These are phyloP conservation scores for Drosophila oshimai DNA, from an alignment of 1,140 invertebrate genomes.

Conservation along the genomic window DNA sequence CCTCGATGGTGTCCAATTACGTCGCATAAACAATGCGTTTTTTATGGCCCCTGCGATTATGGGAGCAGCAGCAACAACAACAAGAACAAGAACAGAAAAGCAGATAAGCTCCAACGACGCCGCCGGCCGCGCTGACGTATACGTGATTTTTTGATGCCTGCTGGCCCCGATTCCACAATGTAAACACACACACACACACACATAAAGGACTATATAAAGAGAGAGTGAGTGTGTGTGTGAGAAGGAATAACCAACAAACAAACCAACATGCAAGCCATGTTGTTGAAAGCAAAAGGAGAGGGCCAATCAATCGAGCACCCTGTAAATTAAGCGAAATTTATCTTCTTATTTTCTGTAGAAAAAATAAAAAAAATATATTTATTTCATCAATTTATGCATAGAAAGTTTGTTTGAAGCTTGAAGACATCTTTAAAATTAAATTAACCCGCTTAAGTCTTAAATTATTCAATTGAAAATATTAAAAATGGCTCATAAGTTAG, in stretches of 20 bases:
- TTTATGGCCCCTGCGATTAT: constrained; percentile 75
- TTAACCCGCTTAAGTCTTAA: too few relatives aligned
- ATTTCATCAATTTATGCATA: neutral
- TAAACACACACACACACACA: constrained; percentile 16
- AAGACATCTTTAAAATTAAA: too few relatives aligned
- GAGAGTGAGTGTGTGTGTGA: neutral
- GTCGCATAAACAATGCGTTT: constrained; percentile 80
- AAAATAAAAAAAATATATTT: neutral
- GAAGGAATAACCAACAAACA: constrained; percentile 12
- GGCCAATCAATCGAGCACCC: constrained; percentile 8
- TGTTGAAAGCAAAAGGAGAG: neutral
- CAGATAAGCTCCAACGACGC: constrained; percentile 64
- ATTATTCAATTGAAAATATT: too few relatives aligned
- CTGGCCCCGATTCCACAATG: constrained; percentile 49
- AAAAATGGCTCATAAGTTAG: too few relatives aligned
- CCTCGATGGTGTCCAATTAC: constrained; percentile 71
- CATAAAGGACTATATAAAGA: constrained; percentile 12
- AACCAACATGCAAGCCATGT: constrained; percentile 8
- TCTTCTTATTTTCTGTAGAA: too few relatives aligned
- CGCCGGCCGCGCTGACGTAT: constrained; percentile 60
- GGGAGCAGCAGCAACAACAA: constrained; percentile 37
- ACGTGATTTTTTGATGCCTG: constrained; percentile 69
- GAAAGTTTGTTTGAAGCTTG: too few relatives aligned
- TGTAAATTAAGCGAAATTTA: neutral
- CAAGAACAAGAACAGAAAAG: constrained; percentile 26